Evolutionary conservation across 1,140 invertebrate genomes (phyloP), one percentile per base, ranked within the genome.

Genomic region (Brachionus rubens): DNA sequence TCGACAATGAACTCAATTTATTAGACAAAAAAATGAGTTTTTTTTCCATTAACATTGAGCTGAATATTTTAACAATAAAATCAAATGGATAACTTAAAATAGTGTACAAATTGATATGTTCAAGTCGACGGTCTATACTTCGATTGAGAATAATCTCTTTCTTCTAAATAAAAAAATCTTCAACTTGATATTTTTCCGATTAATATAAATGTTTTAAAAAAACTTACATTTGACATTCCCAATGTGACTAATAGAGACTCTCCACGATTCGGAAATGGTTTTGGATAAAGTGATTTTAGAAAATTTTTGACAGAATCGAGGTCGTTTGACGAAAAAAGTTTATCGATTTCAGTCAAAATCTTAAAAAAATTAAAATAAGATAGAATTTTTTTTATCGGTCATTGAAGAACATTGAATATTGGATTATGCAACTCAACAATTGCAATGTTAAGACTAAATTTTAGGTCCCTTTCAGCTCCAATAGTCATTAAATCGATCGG

Each of bases 1-100:
- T 86, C 0, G 90, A 91, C 28, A 91, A 43, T 14, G 40, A 48
- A 26, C 76, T 72, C 14, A 72, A 24, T 24, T 50, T 72, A 19
- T 48, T 50, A 3, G 68, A 72, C 24, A 72, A 19, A 33, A 72
- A 72, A 50, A 72, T 54, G 3, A 72, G 10, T 30, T 54, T 48
- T 24, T 54, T 72, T 50, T 72, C 68, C 28, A 41, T 14, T 14
- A 72, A 36, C 46, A 72, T 72, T 6, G 68, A 33, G 10, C 19
- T 21, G 16, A 72, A 72, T 33, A 72, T 33, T 72, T 50, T 48
- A 26, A 72, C 41, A 19, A 72, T 50, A 10, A 72, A 41, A 33
- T 72, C 68, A 26, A 72, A 50, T 0, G 68, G 46, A 36, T 36
- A 72, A 33, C 24, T 72, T 36, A 72, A 48, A 12, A 72, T 33